Evolutionary conservation across 2,888 invertebrate genomes (phyloP), one percentile per base, ranked within the genome.

Genomic region (Ichneumon xanthorius): DNA sequence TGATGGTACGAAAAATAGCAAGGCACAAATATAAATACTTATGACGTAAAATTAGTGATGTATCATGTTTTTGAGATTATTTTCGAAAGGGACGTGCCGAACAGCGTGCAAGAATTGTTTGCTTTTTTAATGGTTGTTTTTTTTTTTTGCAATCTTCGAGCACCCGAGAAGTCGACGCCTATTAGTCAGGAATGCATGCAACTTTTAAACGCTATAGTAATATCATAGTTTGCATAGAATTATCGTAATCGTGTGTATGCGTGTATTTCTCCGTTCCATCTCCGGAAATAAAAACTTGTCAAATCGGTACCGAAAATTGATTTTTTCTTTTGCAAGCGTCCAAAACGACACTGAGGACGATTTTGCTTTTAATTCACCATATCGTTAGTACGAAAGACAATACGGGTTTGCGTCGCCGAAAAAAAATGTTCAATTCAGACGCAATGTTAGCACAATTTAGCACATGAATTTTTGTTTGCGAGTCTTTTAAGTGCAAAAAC

Each of bases 41-140:
- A 72, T 73, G 50, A 71, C 72, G 58, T 73, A 82, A 76, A 67
- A 77, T 76, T 72, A 61, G 33, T 50, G 71, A 72, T 72, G 76
- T 45, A 65, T 72, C 19, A 30, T 65, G 19, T 67, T 26, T 76
- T 65, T 63, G 65, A 73, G 45, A 77, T 67, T 73, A 14, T 80
- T 76, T 75, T 65, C 19, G 37, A 67, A 80, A 86, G 77, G 80
- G 78, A 73, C 87, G 87, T 85, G 89, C 85, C 78, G 87, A 87
- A 85, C 83, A 85, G 80, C 86, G 84, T 87, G 86, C 87, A 87
- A 87, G 68, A 93, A 94, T 93, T 94, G 93, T 94, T 92, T 93
- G 82, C 93, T 93, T 50, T 82, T 40, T 33, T 75, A 14, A 0
- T 53, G 1, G 2, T 26, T 26, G 68, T 80, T 78, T 19, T 58